A percentile compares a stretch with the other conserved stretches of the same genome.
These are phyloP conservation scores for Toxotes chatareus DNA, from an alignment of 2,113 vertebrate genomes.

Conservation along the genomic window DNA sequence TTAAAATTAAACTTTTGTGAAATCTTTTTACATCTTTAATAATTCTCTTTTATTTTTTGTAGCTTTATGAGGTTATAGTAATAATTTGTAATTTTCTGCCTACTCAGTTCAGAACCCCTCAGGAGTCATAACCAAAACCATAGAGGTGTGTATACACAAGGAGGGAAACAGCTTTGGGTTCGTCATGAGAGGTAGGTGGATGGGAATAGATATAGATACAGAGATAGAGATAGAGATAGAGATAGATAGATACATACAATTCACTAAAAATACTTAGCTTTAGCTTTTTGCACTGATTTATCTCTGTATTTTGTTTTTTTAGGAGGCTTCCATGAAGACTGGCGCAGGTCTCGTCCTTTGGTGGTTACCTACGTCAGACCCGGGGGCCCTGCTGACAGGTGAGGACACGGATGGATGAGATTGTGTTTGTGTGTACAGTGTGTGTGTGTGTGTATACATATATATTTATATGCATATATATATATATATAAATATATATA, in stretches of 20 bases:
- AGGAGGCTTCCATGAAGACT: constrained; percentile 97
- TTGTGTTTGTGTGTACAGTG: constrained; percentile 23
- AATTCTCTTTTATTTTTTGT: background rate
- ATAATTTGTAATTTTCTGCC: constrained; percentile 9
- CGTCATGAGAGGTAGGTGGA: constrained; percentile 91
- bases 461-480: too few relatives aligned
- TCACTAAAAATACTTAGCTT: background rate
- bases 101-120: constrained; percentile 88
- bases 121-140: constrained; percentile 92
- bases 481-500: too few relatives aligned
- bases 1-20: background rate
- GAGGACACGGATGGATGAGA: constrained; percentile 33
- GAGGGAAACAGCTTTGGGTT: constrained; percentile 98
- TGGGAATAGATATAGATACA: background rate
- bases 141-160: constrained; percentile 94
- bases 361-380: constrained; percentile 93
- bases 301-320: constrained; percentile 45
- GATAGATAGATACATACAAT: background rate
- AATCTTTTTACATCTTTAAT: background rate
- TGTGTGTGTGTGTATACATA: constrained; percentile 7
- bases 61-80: background rate
- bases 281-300: background rate
- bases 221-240: too few relatives aligned
- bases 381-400: constrained; percentile 97
- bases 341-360: constrained; percentile 93